Base-by-base conservation (phyloP, 53 echinoderm and acorn worm genomes). In the Pentamera pediparva region DNA sequence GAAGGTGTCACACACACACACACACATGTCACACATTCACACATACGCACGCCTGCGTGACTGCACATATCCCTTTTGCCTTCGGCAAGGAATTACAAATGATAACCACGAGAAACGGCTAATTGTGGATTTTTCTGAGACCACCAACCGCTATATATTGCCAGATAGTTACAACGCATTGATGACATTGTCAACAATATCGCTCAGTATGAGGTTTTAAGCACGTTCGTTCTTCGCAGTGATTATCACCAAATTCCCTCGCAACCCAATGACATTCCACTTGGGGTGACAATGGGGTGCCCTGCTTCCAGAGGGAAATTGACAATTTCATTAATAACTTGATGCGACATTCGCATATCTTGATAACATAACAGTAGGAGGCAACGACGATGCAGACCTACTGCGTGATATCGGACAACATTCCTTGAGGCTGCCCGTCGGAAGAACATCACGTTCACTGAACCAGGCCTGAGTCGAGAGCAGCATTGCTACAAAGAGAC, bases 371-470 rank as follows among this genome's bases (percentile, higher is more conserved):
- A 72, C 73, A 7, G 73, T 72, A 52, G 73, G 73, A 52, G 69
- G 43, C 20, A 37, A n/a, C 17, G 45, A 69, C 25, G 28, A 41
- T 30, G 40, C 41, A 11, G 69, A 72, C 18, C 32, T 72, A 53
- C 10, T 51, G n/a, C 32, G 13, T 28, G 52, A 72, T n/a, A n/a
- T 34, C 73, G 52, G 22, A n/a, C 73, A 32, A 45, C 50, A 24
- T 72, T 72, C 54, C 73, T 72, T 0, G 54, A 72, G 26, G 73
- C 73, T 8, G 73, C 73, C 18, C 52, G 73, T 11, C 32, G 54
- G 52, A 72, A 53, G 73, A 72, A 72, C 73, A 72, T 72, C 22
- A 72, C 73, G 3, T 72, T 72, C n/a, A 72, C 50, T n/a, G 33
- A 72, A n/a, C n/a, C n/a, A n/a, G n/a, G n/a, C n/a, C n/a, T n/a